Percentiles rank a stretch among this genome's conserved stretches.
phyloP scores from a whole-genome alignment of 1,140 invertebrate genomes.

The Drosophila micromelanica region DNA sequence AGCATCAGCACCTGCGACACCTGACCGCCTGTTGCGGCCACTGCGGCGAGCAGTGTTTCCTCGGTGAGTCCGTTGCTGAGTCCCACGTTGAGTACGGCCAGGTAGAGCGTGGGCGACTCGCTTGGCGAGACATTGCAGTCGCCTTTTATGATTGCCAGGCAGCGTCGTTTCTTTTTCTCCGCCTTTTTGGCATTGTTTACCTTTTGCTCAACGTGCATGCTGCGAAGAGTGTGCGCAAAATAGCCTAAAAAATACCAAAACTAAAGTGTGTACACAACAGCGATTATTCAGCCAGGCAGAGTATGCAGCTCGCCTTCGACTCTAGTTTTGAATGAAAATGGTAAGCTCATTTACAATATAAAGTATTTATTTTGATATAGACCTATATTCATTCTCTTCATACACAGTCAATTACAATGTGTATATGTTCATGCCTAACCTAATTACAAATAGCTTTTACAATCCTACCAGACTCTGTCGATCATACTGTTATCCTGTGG shows the following conservation, averaged over 20 bases:
- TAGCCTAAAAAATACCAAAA: slow-evolving; percentile 22
- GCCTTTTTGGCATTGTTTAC: slow-evolving; percentile 73
- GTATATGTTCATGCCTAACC: slow-evolving; percentile 35
- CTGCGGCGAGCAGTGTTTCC: slow-evolving; percentile 86
- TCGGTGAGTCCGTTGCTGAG: slow-evolving; percentile 89
- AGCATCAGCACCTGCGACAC: slow-evolving; percentile 88
- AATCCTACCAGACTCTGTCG: slow-evolving; percentile 80
- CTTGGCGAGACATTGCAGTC: slow-evolving; percentile 73
- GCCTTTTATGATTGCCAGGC: slow-evolving; percentile 66
- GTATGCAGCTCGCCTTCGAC: too few species aligned
- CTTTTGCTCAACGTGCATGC: slow-evolving; percentile 63
- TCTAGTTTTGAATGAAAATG: background rate
- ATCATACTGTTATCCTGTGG: slow-evolving; percentile 84
- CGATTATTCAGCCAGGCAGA: background rate
- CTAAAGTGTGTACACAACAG: slow-evolving; percentile 28
- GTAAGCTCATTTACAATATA: slow-evolving; percentile 3
- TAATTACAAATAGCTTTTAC: slow-evolving; percentile 7
- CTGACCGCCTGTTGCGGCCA: slow-evolving; percentile 85
- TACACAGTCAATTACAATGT: background rate
- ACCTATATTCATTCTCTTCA: background rate
- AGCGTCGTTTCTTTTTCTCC: slow-evolving; percentile 69
- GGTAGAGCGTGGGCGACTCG: slow-evolving; percentile 73
- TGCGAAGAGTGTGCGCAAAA: slow-evolving; percentile 6
- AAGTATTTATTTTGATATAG: slow-evolving; percentile 7
- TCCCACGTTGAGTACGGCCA: slow-evolving; percentile 88